A percentile compares a stretch with the other conserved stretches of the same genome.
Evolutionary conservation across 2,797 vertebrate species (phyloP).

Genomic region (Phoeniculus purpureus): DNA sequence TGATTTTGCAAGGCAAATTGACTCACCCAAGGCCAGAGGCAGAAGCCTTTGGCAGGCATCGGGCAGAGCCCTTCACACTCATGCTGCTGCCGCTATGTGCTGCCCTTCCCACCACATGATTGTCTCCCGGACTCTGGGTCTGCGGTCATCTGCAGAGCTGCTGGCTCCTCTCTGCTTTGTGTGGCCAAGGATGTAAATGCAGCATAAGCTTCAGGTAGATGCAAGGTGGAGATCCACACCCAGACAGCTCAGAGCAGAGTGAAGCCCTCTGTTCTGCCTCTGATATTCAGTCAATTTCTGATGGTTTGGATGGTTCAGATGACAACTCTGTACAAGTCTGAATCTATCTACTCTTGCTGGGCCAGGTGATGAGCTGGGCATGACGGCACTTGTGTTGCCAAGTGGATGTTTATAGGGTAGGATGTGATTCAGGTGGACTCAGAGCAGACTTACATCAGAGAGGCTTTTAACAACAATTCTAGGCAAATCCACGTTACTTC

Average conservation of each 20-base stretch:
- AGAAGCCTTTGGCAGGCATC: background rate
- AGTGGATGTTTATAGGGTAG: background rate
- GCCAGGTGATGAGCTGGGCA: background rate
- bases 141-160: accelerated
- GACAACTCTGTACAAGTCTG: background rate
- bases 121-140: background rate
- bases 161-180: accelerated
- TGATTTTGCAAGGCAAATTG: accelerated
- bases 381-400: background rate
- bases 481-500: background rate
- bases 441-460: background rate
- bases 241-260: background rate
- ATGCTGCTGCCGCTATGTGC: accelerated
- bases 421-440: background rate
- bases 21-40: background rate
- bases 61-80: background rate
- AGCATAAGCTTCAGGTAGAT: accelerated
- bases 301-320: background rate
- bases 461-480: background rate
- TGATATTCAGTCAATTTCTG: background rate
- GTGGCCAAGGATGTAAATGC: background rate
- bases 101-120: background rate
- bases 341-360: background rate
- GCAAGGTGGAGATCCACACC: background rate
- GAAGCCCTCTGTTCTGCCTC: background rate